Percentiles rank a stretch among this genome's conserved stretches.
These are phyloP conservation scores for Aphodius sticticus DNA, from an alignment of 2,888 invertebrate species.

Conservation along the genomic window DNA sequence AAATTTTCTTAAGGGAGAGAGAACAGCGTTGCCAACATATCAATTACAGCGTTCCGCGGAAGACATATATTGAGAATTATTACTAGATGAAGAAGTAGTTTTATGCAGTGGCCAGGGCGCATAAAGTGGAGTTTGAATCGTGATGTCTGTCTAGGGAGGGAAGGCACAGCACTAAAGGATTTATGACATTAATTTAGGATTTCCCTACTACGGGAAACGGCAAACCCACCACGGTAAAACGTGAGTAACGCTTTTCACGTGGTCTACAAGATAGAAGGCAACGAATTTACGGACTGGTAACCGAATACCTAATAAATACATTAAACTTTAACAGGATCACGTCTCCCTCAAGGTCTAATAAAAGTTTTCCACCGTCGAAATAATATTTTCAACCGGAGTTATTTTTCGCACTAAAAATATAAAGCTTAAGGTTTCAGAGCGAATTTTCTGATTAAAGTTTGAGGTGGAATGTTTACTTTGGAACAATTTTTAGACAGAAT, in stretches of 20 bases:
- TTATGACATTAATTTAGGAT: constrained; percentile 24
- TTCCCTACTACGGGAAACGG: constrained; percentile 7
- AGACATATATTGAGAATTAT: constrained; percentile 4
- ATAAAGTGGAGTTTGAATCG: background rate
- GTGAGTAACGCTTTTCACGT: background rate
- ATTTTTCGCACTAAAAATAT: background rate
- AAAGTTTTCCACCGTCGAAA: background rate
- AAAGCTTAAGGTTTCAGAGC: background rate
- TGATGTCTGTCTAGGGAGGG: constrained; percentile 8
- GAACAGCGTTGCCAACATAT: background rate
- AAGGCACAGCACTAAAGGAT: constrained; percentile 9
- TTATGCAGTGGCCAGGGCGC: constrained; percentile 11
- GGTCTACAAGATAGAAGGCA: background rate
- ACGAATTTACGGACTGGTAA: constrained; percentile 14
- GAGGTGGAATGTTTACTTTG: no score
- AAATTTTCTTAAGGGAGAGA: constrained; percentile 9
- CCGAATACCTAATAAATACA: constrained; percentile 19
- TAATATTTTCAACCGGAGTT: background rate
- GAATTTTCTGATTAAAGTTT: background rate
- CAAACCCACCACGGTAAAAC: background rate
- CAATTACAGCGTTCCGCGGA: background rate
- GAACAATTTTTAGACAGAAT: no score
- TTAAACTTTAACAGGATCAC: constrained; percentile 16
- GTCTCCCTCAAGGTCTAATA: background rate
- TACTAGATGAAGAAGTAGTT: constrained; percentile 6